Evolutionary conservation across 2,888 invertebrate genomes (phyloP).

Genomic region (Subacronicta megacephala): DNA sequence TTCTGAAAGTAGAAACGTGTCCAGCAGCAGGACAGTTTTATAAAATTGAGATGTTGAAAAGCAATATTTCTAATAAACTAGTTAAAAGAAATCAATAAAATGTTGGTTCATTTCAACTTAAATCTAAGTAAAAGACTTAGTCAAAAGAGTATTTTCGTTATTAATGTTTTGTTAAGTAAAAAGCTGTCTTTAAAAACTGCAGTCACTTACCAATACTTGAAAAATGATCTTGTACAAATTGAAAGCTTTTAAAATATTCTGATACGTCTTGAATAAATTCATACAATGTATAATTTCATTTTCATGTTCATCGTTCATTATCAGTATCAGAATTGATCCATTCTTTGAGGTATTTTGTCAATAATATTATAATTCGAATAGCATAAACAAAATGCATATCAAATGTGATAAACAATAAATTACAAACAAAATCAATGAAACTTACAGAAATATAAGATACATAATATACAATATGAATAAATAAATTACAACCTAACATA

Average conservation of each 20-base stretch:
- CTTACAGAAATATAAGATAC: neutral
- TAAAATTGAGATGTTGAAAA: no score
- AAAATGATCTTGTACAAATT: constrained; percentile 9
- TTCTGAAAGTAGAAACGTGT: no score
- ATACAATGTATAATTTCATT: neutral
- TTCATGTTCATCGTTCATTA: neutral
- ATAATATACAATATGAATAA: neutral
- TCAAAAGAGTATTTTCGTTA: no score
- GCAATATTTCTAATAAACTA: no score
- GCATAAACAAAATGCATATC: constrained; percentile 19
- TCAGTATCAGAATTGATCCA: constrained; percentile 4
- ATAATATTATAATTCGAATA: constrained; percentile 9
- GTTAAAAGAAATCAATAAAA: no score
- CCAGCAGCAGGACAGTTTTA: no score
- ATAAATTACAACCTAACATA: neutral
- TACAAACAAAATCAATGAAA: neutral
- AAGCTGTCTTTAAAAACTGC: no score
- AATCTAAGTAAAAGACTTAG: no score
- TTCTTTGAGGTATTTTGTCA: constrained; percentile 10
- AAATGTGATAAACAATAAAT: neutral
- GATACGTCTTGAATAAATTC: constrained; percentile 12
- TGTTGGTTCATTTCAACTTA: no score
- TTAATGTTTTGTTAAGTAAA: no score
- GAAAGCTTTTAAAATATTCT: constrained; percentile 17
- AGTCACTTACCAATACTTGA: constrained; percentile 18